phyloP scores from a whole-genome alignment of 35 echinoderm and acorn worm genomes.

The Apostichopus californicus region DNA sequence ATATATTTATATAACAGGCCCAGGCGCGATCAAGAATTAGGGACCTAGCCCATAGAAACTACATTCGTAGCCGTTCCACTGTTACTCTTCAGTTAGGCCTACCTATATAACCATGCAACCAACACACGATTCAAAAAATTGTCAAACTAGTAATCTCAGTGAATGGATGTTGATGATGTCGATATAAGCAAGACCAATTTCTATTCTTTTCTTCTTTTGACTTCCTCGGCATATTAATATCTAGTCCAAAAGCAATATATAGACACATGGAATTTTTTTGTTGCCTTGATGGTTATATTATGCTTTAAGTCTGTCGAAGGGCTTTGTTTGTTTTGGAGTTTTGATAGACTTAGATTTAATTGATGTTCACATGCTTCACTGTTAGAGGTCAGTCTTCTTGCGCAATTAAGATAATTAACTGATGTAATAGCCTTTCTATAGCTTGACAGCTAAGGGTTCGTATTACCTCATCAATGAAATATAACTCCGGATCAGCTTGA shows the following conservation, averaged over 20 bases:
- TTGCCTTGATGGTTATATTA: too few relatives aligned
- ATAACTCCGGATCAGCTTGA: too few relatives aligned
- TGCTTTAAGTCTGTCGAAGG: neutral
- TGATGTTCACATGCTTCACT: neutral
- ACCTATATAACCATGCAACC: too few relatives aligned
- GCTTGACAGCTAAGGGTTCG: neutral
- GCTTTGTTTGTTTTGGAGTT: neutral
- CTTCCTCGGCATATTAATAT: neutral
- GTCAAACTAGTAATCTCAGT: neutral
- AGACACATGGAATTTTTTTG: neutral
- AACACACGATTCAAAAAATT: too few relatives aligned
- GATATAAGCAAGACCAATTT: neutral
- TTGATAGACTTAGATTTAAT: neutral
- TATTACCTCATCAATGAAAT: neutral
- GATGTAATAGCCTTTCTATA: neutral
- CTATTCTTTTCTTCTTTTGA: neutral
- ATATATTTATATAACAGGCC: too few relatives aligned
- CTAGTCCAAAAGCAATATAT: neutral
- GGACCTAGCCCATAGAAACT: too few relatives aligned
- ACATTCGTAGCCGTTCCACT: too few relatives aligned
- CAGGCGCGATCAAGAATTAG: too few relatives aligned
- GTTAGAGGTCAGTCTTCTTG: neutral
- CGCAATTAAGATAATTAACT: neutral
- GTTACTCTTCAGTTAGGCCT: too few relatives aligned
- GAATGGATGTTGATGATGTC: neutral